Evolutionary conservation across 2,888 invertebrate species (phyloP), one percentile per base, ranked within the genome.

Genomic region (Caenorhabditis sp.): DNA sequence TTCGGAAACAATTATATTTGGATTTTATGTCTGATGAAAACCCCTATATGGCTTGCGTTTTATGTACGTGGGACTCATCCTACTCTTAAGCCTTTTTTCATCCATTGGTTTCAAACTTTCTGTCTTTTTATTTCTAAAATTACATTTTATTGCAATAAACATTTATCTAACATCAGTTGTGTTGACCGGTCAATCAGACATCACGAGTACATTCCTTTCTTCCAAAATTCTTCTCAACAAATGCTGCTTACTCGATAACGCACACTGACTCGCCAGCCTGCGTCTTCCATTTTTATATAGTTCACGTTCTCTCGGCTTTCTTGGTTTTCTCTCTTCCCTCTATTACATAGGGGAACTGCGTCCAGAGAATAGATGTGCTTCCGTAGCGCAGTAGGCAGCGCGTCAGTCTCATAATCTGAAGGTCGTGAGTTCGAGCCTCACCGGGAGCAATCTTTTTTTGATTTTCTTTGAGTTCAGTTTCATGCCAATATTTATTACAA

Each of bases 401-500:
- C 95, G 95, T 95, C 95, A 95, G 95, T 95, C 95, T 95, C 95
- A 95, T 95, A 95, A 95, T 95, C 95, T 95, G 94, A 95, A 95
- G 95, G 95, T 95, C 95, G 95, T 95, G 95, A 95, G 95, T 95
- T 95, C 95, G 95, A 95, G 95, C 95, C 95, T 95, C 95, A 95
- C 95, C 85, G 83, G 86, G 85, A 88, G 87, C 88, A 88, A 84
- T 70, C 37, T 60, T 72, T 74, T 85, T 84, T 86, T 8, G 18
- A 15, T 11, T 18, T 58, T 55, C 35, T 28, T n/a, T n/a, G n/a
- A n/a, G n/a, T n/a, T n/a, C n/a, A n/a, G n/a, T n/a, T n/a, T n/a
- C n/a, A n/a, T n/a, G n/a, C n/a, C n/a, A n/a, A n/a, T n/a, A n/a
- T n/a, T n/a, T n/a, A n/a, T n/a, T n/a, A n/a, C n/a, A n/a, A n/a